These are phyloP conservation scores for Melanotus villosus DNA, from an alignment of 2,888 invertebrate genomes.

Conservation along the genomic window DNA sequence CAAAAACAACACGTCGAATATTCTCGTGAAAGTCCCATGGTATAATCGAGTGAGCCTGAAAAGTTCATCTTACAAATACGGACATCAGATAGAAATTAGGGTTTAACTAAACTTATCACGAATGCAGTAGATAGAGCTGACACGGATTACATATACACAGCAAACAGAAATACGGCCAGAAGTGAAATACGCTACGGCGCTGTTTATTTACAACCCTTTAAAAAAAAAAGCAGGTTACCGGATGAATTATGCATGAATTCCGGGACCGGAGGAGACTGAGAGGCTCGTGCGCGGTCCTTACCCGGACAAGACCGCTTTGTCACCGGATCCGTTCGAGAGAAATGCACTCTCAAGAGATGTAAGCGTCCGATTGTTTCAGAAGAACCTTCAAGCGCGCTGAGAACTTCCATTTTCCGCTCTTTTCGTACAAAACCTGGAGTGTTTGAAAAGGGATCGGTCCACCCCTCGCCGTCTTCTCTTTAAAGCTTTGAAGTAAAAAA, in stretches of 20 bases:
- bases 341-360: slow-evolving; percentile 30
- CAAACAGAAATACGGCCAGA: slow-evolving; percentile 16
- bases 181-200: slow-evolving; percentile 20
- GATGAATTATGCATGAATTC: slow-evolving; percentile 36
- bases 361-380: slow-evolving; percentile 22
- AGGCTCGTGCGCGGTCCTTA: slow-evolving; percentile 23
- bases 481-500: slow-evolving; percentile 9
- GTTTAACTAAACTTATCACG: background rate
- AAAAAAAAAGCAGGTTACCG: slow-evolving; percentile 31
- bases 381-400: slow-evolving; percentile 3
- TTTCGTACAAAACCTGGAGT: slow-evolving; percentile 2
- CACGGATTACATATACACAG: slow-evolving; percentile 3
- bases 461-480: background rate
- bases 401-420: slow-evolving; percentile 20
- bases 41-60: no score
- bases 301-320: slow-evolving; percentile 29
- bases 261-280: background rate
- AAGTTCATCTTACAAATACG: background rate
- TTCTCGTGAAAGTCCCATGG: no score
- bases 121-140: background rate
- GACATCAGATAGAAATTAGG: background rate
- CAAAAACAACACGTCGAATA: no score
- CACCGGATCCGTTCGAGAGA: slow-evolving; percentile 28
- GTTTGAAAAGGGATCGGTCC: background rate
- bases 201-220: slow-evolving; percentile 39